phyloP scores from a whole-genome alignment of 2,888 invertebrate species.

The Callosobruchus maculatus region DNA sequence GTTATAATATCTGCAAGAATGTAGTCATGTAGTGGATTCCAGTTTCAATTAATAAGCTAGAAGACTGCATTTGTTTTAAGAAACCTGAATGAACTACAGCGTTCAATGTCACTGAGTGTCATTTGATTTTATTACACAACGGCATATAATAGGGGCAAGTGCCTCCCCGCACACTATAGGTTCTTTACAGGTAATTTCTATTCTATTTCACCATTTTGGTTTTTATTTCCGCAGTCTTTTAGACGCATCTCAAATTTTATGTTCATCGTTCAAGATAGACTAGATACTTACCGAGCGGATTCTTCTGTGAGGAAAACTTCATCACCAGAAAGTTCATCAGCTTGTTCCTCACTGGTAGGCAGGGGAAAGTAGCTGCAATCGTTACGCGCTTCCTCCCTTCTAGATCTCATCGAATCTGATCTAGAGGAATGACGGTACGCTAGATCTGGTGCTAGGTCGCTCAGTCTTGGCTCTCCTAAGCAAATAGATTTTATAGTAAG shows the following conservation, averaged over 20 bases:
- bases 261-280: too few species aligned
- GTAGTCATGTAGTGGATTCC: background rate
- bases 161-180: too few species aligned
- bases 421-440: constrained; percentile 43
- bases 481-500: background rate
- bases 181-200: too few species aligned
- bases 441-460: constrained; percentile 61
- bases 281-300: constrained; percentile 38
- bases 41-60: too few species aligned
- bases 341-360: constrained; percentile 39
- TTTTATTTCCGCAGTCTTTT: too few species aligned
- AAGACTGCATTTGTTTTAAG: too few species aligned
- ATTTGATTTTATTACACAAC: too few species aligned
- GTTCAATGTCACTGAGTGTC: too few species aligned
- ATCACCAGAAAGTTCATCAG: constrained; percentile 39
- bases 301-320: constrained; percentile 60
- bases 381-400: constrained; percentile 21
- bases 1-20: constrained; percentile 51
- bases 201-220: too few species aligned
- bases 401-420: constrained; percentile 36
- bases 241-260: too few species aligned
- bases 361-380: constrained; percentile 40
- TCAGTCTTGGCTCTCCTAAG: constrained; percentile 58
- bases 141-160: too few species aligned
- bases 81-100: too few species aligned